Percentiles rank a stretch among this genome's conserved stretches.
phyloP scores from a whole-genome alignment of 2,797 vertebrate genomes.

The Loriculus beryllinus region DNA sequence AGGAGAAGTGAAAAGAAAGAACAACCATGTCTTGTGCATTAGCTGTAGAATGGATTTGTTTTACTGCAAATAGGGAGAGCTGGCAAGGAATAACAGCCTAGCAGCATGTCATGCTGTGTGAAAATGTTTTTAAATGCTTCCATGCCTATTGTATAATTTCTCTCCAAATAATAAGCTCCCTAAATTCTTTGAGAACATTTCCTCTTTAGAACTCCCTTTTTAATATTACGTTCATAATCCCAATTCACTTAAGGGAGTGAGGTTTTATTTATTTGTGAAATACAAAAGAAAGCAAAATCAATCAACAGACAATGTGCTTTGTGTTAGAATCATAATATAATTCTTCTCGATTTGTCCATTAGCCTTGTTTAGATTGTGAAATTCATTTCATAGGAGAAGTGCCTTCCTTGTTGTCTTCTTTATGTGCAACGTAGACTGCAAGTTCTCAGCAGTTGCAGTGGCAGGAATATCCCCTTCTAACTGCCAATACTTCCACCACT shows the following conservation, averaged over 20 bases:
- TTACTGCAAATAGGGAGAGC: neutral
- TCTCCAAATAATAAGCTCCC: neutral
- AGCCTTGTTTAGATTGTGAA: neutral
- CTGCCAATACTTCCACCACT: neutral
- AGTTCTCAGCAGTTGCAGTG: neutral
- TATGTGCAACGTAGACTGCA: neutral
- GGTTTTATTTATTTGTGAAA: neutral
- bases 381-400: accelerated
- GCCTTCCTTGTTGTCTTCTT: neutral
- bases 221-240: neutral
- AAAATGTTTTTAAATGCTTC: slow-evolving; percentile 4
- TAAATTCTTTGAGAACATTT: neutral
- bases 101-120: neutral
- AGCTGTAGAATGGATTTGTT: neutral
- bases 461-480: neutral
- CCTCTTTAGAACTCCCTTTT: neutral
- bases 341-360: neutral
- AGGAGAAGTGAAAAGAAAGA: neutral
- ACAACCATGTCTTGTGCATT: neutral
- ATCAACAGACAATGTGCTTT: neutral
- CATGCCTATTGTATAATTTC: neutral
- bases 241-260: neutral
- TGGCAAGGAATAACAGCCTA: neutral
- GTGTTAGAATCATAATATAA: neutral
- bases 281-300: neutral